These are phyloP conservation scores for Pinna nobilis DNA, from an alignment of 1,140 invertebrate genomes.

Conservation along the genomic window DNA sequence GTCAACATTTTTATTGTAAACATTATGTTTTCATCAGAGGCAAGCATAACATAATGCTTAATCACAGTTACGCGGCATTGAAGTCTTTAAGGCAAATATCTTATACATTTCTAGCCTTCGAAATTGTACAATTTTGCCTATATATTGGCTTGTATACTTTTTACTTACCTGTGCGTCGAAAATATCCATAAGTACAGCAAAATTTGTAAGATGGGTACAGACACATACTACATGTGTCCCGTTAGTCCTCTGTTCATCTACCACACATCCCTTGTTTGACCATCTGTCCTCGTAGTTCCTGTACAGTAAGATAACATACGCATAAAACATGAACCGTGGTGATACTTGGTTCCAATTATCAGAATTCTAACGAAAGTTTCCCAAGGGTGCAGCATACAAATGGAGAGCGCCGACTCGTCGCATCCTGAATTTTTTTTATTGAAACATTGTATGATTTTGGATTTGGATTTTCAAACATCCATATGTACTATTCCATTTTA, in stretches of 20 bases:
- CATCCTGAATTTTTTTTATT: background rate
- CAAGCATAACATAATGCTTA: background rate
- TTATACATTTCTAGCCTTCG: background rate
- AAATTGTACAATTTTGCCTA: background rate
- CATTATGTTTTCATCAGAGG: background rate
- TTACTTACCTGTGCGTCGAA: conserved; percentile 54
- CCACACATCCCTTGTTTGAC: conserved; percentile 92
- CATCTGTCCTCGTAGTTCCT: conserved; percentile 76
- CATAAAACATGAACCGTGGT: background rate
- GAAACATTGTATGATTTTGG: too few relatives aligned
- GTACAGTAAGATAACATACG: conserved; percentile 8
- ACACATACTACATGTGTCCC: conserved; percentile 91
- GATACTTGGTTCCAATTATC: background rate
- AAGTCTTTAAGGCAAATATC: background rate
- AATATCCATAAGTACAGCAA: conserved; percentile 81
- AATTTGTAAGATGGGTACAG: conserved; percentile 97
- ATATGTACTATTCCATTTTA: too few relatives aligned
- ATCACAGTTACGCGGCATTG: background rate
- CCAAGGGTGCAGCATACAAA: background rate
- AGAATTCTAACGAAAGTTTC: background rate
- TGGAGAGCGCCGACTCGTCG: background rate
- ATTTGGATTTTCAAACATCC: too few relatives aligned
- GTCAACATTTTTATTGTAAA: background rate
- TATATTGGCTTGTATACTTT: background rate
- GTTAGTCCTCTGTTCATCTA: conserved; percentile 84